Evolutionary conservation across 2,113 vertebrate genomes (phyloP), one percentile per base, ranked within the genome.

Genomic region (Gila orcuttii): DNA sequence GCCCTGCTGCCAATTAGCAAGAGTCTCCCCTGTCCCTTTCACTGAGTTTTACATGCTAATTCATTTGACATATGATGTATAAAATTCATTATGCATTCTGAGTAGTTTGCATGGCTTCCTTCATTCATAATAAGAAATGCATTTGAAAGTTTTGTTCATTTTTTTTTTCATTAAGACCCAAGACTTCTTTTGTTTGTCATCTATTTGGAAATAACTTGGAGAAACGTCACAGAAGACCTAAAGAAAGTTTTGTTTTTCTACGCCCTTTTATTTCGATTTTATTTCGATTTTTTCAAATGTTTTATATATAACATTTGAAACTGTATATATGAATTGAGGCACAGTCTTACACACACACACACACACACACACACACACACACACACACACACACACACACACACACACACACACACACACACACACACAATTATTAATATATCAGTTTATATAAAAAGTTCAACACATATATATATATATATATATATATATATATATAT

Each of bases 21-120:
- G 91, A 93, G 93, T 92, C 93, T 95, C 93, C 92, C 92, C 93
- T 93, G 93, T 95, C 94, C 94, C 92, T 93, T 93, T 94, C 92
- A 92, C 93, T 95, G 94, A 95, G 93, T 93, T 94, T 94, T 94
- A 94, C 93, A 95, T 94, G 93, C 92, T 95, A 95, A 94, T 95
- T 95, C 93, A 91, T 94, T 93, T 95, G 95, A 95, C 94, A 95
- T 93, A 94, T 94, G 92, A 95, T 95, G 93, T 95, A 95, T 95
- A 95, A 94, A 94, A 94, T 95, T 93, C 93, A 96, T 96, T 95
- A 95, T 95, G 93, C 93, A 96, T 95, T 95, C 93, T 93, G 94
- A 95, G 91, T 94, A 92, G 93, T 93, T 94, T 95, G 93, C 93
- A 93, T 93, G 93, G 90, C 92, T 95, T 91, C 88, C 92, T 93